These are phyloP conservation scores for Ranitomeya variabilis DNA, from an alignment of 2,113 vertebrate genomes.

Conservation along the genomic window DNA sequence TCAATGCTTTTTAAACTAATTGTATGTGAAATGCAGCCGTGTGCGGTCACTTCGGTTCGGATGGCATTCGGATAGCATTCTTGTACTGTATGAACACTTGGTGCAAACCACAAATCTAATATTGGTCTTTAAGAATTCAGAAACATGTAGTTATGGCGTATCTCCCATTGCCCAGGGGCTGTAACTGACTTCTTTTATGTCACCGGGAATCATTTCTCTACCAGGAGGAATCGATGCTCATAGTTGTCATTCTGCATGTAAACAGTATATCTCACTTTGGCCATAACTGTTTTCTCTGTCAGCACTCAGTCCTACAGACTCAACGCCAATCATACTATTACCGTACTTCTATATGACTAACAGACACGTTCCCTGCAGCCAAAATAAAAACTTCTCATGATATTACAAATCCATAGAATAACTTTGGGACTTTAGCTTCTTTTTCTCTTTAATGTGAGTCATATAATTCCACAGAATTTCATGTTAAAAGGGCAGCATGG, in stretches of 20 bases:
- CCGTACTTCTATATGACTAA: not conserved
- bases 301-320: not conserved
- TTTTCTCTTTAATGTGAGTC: conserved; percentile 10
- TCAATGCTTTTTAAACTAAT: conserved; percentile 39
- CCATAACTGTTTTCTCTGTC: conserved; percentile 34
- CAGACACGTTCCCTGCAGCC: not conserved
- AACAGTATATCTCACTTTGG: conserved; percentile 32
- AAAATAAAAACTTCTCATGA: not conserved
- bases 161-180: conserved; percentile 28
- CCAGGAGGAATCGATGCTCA: conserved; percentile 24
- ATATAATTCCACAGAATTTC: conserved; percentile 14
- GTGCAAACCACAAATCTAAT: conserved; percentile 50
- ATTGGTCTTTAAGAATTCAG: conserved; percentile 43
- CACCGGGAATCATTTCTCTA: conserved; percentile 37
- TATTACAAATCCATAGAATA: not conserved
- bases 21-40: conserved; percentile 35
- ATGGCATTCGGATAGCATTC: conserved; percentile 25
- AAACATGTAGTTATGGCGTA: conserved; percentile 35
- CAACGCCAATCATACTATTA: not conserved
- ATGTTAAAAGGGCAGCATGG: not conserved
- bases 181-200: conserved; percentile 44
- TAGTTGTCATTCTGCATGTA: conserved; percentile 14
- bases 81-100: not conserved
- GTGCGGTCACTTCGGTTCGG: conserved; percentile 15
- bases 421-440: not conserved